Percentiles rank a stretch among this genome's conserved stretches.
Evolutionary conservation across 2,797 vertebrate species (phyloP).

Genomic region (Pantherophis vulpinus): DNA sequence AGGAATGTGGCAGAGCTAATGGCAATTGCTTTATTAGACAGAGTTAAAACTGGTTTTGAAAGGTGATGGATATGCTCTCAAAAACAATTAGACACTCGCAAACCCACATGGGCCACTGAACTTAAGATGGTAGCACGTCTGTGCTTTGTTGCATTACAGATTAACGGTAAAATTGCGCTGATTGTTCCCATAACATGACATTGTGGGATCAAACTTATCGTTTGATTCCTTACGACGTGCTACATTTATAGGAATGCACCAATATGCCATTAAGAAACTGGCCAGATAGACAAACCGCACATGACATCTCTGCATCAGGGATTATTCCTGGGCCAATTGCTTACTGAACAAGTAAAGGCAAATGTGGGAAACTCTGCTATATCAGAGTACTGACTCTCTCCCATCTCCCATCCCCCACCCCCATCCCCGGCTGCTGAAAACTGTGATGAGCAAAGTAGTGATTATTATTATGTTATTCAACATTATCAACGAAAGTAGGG

Average conservation of each 20-base stretch:
- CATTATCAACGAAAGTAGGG: background rate
- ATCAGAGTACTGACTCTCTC: background rate
- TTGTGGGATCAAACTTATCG: background rate
- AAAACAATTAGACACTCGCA: background rate
- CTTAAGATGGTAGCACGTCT: background rate
- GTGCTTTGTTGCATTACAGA: background rate
- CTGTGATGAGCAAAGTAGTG: background rate
- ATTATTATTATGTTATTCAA: background rate
- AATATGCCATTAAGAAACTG: background rate
- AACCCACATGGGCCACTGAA: background rate
- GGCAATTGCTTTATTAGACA: constrained; percentile 1
- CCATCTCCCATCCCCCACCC: background rate
- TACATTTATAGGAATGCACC: background rate
- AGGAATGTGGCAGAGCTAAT: background rate
- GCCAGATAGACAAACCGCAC: background rate
- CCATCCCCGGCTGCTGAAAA: background rate
- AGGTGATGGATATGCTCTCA: background rate
- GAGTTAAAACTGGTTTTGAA: background rate
- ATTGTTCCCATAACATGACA: background rate
- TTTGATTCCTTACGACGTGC: background rate
- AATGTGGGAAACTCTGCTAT: background rate
- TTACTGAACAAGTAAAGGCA: background rate
- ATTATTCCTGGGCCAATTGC: background rate
- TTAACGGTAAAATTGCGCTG: background rate
- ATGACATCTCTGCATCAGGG: background rate